Evolutionary conservation across 2,888 invertebrate genomes (phyloP).

Genomic region (Nasonia oneida): DNA sequence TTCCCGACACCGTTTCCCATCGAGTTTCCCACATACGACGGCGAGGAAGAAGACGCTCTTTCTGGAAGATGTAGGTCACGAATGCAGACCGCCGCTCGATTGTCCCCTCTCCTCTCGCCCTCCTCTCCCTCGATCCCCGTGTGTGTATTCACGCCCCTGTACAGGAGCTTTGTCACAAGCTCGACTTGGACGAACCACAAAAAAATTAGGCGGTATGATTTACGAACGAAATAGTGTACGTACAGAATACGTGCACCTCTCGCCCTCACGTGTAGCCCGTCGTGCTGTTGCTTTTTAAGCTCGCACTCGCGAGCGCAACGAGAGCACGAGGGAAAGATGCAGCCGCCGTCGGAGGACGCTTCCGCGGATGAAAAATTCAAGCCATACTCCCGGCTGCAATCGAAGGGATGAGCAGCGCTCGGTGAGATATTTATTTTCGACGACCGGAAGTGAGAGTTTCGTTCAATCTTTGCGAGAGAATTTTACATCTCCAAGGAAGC

Average conservation of each 20-base stretch:
- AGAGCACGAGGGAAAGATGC: background rate
- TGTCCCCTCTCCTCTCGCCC: background rate
- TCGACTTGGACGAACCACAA: no score
- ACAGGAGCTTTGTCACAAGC: no score
- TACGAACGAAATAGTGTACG: no score
- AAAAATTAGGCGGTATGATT: no score
- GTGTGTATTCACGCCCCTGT: background rate
- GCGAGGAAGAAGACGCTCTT: background rate
- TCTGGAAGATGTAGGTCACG: constrained; percentile 46
- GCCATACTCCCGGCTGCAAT: background rate
- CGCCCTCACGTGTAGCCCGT: background rate
- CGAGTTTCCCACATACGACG: background rate
- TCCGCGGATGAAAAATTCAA: constrained; percentile 28
- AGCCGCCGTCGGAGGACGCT: background rate
- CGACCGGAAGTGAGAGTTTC: background rate
- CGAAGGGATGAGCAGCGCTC: background rate
- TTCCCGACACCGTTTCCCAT: constrained; percentile 20
- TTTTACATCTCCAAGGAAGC: constrained; percentile 12
- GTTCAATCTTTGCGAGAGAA: constrained; percentile 10
- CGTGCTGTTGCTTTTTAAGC: background rate
- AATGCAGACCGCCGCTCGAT: constrained; percentile 26
- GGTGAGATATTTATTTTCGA: constrained; percentile 19
- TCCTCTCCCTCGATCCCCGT: background rate
- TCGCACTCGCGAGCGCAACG: background rate
- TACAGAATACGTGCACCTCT: background rate